These are phyloP conservation scores for Uropsilus gracilis DNA, from an alignment of 2,113 vertebrate species.

Conservation along the genomic window DNA sequence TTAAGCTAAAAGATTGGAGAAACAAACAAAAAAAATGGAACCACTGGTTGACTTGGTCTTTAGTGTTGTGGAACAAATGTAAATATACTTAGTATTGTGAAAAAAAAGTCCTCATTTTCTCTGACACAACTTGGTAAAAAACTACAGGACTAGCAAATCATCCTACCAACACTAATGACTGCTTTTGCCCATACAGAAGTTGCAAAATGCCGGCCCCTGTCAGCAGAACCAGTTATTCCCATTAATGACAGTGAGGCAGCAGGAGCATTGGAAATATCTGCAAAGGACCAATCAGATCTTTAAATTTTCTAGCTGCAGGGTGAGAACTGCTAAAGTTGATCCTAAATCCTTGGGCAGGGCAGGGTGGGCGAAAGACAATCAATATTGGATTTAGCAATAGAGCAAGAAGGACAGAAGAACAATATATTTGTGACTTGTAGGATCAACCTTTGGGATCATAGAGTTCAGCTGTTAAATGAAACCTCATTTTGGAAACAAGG, in stretches of 20 bases:
- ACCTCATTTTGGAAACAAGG: slow-evolving; percentile 28
- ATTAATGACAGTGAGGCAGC: not conserved
- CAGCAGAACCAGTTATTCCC: not conserved
- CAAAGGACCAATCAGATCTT: not conserved
- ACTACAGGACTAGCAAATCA: not conserved
- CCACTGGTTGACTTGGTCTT: too few species aligned
- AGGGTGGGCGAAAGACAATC: fast-evolving
- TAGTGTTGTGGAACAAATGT: not conserved
- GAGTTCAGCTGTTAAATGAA: not conserved
- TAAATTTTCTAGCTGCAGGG: not conserved
- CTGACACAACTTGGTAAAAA: not conserved
- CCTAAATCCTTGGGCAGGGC: not conserved
- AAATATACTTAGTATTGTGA: not conserved
- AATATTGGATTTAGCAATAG: not conserved
- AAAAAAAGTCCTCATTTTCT: not conserved
- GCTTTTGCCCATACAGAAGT: not conserved
- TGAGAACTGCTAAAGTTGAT: not conserved
- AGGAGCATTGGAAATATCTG: not conserved
- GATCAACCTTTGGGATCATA: not conserved
- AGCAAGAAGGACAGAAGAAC: not conserved
- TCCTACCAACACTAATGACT: not conserved
- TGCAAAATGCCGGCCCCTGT: not conserved
- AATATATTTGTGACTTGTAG: not conserved
- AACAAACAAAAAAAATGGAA: not conserved
- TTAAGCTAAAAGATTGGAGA: not conserved